Conservation (phyloP, 2,888 invertebrate genomes). For the Folsomia manolachei region DNA sequence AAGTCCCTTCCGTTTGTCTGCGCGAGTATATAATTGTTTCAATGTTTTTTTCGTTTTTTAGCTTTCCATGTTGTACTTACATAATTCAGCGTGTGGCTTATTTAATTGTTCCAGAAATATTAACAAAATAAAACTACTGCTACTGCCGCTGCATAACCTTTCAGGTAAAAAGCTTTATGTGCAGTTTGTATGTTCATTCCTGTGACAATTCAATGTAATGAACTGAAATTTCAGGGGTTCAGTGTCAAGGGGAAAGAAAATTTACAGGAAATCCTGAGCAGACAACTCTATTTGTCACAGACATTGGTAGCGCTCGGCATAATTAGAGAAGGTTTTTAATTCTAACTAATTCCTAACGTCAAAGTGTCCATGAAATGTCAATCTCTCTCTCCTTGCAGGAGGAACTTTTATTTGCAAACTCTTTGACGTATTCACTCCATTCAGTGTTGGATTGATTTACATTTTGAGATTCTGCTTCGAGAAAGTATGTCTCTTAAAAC, state of each 20-base stretch:
- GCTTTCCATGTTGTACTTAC: too few species aligned
- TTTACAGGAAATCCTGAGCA: constrained; percentile 91
- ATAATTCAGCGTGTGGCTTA: too few species aligned
- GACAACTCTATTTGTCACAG: constrained; percentile 91
- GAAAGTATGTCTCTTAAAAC: constrained; percentile 83
- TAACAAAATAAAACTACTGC: background rate
- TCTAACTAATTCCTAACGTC: too few species aligned
- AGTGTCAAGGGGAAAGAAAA: constrained; percentile 93
- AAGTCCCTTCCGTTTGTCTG: too few species aligned
- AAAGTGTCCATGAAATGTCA: background rate
- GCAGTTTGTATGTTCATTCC: too few species aligned
- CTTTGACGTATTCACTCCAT: constrained; percentile 91
- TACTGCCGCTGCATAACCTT: too few species aligned
- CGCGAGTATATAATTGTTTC: too few species aligned
- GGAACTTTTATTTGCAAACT: constrained; percentile 96
- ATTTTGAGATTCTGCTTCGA: constrained; percentile 89
- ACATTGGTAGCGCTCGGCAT: constrained; percentile 85
- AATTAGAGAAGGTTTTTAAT: constrained; percentile 63
- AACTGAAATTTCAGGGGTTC: constrained; percentile 90
- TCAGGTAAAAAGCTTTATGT: background rate
- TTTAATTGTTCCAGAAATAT: too few species aligned
- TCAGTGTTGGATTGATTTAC: constrained; percentile 89
- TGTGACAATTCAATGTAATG: too few species aligned
- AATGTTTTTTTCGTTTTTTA: too few species aligned
- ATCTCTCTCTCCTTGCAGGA: constrained; percentile 52